Evolutionary conservation across 2,888 invertebrate genomes (phyloP).

Genomic region (Himalopsyche anomala): DNA sequence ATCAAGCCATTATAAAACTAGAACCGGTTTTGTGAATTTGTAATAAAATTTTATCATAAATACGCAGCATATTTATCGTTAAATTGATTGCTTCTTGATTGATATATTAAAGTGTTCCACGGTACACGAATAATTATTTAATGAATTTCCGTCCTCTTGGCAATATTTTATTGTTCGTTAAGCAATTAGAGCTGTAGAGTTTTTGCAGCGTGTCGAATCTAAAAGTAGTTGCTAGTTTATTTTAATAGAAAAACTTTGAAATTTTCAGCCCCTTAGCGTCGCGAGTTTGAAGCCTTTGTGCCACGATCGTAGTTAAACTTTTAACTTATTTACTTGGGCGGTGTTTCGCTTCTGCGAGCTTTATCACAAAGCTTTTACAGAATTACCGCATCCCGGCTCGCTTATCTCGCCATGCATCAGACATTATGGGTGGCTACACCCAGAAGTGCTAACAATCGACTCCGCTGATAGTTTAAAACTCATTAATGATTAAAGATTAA

Average conservation of each 20-base stretch:
- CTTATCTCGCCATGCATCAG: constrained; percentile 32
- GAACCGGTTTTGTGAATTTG: too few relatives aligned
- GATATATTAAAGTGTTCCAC: too few relatives aligned
- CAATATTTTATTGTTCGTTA: not conserved
- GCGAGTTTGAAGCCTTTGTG: constrained; percentile 28
- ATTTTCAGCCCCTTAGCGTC: constrained; percentile 34
- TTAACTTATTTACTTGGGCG: constrained; percentile 41
- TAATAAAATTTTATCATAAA: too few relatives aligned
- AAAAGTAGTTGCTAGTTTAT: constrained; percentile 23
- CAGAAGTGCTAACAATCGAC: not conserved
- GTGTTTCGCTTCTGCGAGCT: constrained; percentile 28
- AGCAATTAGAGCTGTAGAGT: constrained; percentile 4
- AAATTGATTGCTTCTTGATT: too few relatives aligned
- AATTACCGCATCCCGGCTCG: constrained; percentile 36
- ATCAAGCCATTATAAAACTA: too few relatives aligned
- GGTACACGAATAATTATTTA: too few relatives aligned
- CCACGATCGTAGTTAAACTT: constrained; percentile 19
- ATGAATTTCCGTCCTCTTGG: too few relatives aligned
- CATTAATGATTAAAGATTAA: not conserved
- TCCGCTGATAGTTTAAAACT: too few relatives aligned
- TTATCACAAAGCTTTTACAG: constrained; percentile 40
- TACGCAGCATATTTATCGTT: too few relatives aligned
- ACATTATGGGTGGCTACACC: constrained; percentile 1
- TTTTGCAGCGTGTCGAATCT: not conserved
- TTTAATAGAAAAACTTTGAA: constrained; percentile 42